Conservation (phyloP, 2,888 invertebrate species). For the Nudaria mundana region DNA sequence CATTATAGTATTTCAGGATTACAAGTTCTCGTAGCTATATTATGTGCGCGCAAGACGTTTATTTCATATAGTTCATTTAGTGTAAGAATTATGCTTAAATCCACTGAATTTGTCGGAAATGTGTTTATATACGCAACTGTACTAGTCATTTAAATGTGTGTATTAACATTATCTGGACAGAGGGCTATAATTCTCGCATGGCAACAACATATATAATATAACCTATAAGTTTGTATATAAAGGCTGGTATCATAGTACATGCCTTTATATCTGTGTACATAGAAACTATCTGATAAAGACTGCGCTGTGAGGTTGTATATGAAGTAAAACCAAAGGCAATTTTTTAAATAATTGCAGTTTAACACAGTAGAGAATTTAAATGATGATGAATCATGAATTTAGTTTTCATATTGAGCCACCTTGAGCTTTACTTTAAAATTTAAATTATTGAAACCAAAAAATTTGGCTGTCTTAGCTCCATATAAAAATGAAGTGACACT, state of each 20-base stretch:
- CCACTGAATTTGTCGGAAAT: constrained; percentile 22
- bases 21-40: constrained; percentile 41
- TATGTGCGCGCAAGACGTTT: constrained; percentile 29
- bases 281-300: constrained; percentile 58
- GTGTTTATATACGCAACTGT: constrained; percentile 17
- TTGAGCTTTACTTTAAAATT: too few species aligned
- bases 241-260: constrained; percentile 41
- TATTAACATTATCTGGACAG: constrained; percentile 32
- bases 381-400: too few species aligned
- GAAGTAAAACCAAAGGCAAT: too few species aligned
- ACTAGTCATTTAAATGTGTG: constrained; percentile 27
- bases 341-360: too few species aligned
- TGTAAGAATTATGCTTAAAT: constrained; percentile 20
- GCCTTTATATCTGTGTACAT: constrained; percentile 44
- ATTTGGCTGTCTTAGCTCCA: too few species aligned
- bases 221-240: constrained; percentile 62
- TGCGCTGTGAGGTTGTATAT: constrained; percentile 44
- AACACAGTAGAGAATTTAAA: too few species aligned
- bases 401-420: too few species aligned
- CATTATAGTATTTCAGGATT: too few species aligned
- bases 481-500: too few species aligned
- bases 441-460: too few species aligned
- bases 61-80: constrained; percentile 29
- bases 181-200: constrained; percentile 59
- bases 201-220: constrained; percentile 73